These are phyloP conservation scores for Apolygus lucorum DNA, from an alignment of 1,140 invertebrate genomes.

Conservation along the genomic window DNA sequence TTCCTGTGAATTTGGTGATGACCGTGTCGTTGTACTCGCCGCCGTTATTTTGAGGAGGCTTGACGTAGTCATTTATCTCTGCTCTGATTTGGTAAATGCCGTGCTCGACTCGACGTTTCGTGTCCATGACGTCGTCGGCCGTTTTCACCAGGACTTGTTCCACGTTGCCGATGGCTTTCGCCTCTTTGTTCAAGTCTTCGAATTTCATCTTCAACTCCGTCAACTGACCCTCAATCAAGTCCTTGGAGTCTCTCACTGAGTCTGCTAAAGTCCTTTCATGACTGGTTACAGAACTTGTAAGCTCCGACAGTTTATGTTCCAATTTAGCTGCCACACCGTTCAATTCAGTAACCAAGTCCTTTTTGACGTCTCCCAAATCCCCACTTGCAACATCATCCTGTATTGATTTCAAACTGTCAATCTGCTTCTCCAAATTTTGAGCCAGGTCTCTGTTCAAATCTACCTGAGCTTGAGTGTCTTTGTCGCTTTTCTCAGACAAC, in stretches of 20 bases:
- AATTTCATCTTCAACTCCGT: constrained; percentile 40
- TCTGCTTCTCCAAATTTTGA: neutral
- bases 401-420: neutral
- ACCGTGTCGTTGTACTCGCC: constrained; percentile 58
- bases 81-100: constrained; percentile 73
- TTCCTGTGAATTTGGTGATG: constrained; percentile 56
- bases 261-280: constrained; percentile 25
- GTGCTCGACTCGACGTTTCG: constrained; percentile 73
- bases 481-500: neutral
- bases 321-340: constrained; percentile 21
- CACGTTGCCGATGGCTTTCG: constrained; percentile 52
- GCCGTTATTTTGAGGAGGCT: constrained; percentile 43
- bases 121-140: constrained; percentile 73
- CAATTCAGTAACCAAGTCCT: neutral
- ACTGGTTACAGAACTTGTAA: constrained; percentile 19
- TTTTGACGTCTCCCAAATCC: neutral
- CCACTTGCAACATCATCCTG: neutral
- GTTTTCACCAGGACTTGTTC: constrained; percentile 74
- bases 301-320: constrained; percentile 39
- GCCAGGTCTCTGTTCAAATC: neutral
- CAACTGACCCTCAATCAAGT: constrained; percentile 26
- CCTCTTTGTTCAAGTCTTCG: constrained; percentile 31
- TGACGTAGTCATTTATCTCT: constrained; percentile 64
- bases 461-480: neutral
- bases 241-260: constrained; percentile 23